phyloP scores from a whole-genome alignment of 2,113 vertebrate genomes.

The Machaerirhynchus nigripectus region DNA sequence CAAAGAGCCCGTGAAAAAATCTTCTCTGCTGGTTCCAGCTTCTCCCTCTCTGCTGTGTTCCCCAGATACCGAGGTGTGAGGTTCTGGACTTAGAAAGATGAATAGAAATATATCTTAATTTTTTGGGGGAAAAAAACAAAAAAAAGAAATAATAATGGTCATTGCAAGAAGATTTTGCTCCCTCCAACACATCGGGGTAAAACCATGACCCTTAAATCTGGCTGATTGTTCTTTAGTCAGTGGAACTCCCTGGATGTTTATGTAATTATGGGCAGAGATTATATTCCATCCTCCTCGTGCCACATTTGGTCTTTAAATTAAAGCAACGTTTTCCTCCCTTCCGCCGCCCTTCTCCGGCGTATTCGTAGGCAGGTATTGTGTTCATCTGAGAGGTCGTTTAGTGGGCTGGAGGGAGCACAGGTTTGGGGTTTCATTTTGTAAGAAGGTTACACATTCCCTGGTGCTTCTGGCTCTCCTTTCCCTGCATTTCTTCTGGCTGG shows the following conservation, averaged over 20 bases:
- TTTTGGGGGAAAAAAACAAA: accelerated
- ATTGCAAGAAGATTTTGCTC: not conserved
- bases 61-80: not conserved
- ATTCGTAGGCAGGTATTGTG: not conserved
- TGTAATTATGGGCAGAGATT: not conserved
- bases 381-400: not conserved
- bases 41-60: not conserved
- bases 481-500: not conserved
- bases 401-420: not conserved
- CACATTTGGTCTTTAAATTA: not conserved
- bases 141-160: not conserved
- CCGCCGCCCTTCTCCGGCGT: accelerated
- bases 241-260: not conserved
- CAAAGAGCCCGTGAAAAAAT: not conserved
- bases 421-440: not conserved
- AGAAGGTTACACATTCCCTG: not conserved
- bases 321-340: not conserved
- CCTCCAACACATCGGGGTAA: not conserved
- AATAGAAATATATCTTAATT: not conserved
- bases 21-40: not conserved
- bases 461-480: not conserved
- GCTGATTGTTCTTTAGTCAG: not conserved
- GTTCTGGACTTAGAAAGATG: not conserved
- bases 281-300: not conserved
- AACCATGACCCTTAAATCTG: not conserved